phyloP scores from a whole-genome alignment of 1,140 invertebrate species.

The Paracyclopina nana region DNA sequence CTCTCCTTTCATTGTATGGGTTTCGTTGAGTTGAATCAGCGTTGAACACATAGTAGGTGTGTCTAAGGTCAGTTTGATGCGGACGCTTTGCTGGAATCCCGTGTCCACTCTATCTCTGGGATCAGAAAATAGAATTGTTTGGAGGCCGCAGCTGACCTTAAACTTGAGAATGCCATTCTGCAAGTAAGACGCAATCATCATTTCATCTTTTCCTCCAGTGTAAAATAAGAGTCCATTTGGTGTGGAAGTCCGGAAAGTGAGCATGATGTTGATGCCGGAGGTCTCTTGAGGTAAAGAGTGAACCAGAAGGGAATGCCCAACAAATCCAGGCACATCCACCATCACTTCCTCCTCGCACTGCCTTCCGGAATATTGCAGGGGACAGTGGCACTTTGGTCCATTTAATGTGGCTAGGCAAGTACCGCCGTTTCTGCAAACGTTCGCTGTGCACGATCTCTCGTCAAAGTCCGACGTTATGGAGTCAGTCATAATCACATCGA shows the following conservation, averaged over 20 bases:
- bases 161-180: constrained; percentile 12
- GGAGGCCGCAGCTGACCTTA: constrained; percentile 13
- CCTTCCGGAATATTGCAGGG: constrained; percentile 62
- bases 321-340: constrained; percentile 26
- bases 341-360: constrained; percentile 82
- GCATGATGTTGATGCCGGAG: background rate
- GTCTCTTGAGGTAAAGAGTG: constrained; percentile 13
- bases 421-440: constrained; percentile 74
- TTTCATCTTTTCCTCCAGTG: background rate
- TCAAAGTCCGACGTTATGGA: background rate
- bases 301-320: constrained; percentile 18
- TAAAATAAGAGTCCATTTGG: background rate
- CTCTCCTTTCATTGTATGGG: constrained; percentile 14
- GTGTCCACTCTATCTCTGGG: constrained; percentile 12
- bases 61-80: constrained; percentile 1
- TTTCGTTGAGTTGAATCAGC: constrained; percentile 9
- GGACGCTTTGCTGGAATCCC: background rate
- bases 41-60: constrained; percentile 1
- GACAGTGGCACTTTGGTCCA: constrained; percentile 66
- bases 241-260: background rate
- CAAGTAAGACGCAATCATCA: background rate
- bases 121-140: constrained; percentile 13
- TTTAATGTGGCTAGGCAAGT: constrained; percentile 80
- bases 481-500: too few relatives aligned
- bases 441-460: constrained; percentile 49